Evolutionary conservation across 2,113 vertebrate species (phyloP).

Genomic region (Morone saxatilis): DNA sequence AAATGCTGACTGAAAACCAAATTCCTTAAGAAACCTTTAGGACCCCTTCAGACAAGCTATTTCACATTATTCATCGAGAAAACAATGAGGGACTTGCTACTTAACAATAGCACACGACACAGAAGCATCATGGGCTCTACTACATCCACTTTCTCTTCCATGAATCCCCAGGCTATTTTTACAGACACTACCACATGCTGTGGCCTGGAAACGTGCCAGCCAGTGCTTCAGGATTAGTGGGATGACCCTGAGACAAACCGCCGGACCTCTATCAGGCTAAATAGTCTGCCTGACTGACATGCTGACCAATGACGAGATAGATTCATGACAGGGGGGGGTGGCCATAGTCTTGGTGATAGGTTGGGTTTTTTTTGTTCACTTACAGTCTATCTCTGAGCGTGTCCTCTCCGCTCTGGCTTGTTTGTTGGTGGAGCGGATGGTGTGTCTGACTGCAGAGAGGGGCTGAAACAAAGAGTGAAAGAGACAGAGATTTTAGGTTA

Average conservation of each 20-base stretch:
- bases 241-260: conserved; percentile 45
- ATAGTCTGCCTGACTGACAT: conserved; percentile 18
- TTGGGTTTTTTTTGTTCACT: conserved; percentile 75
- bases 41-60: conserved; percentile 51
- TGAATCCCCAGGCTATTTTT: conserved; percentile 63
- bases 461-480: conserved; percentile 81
- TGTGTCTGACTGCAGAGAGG: conserved; percentile 91
- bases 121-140: neutral
- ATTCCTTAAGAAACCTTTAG: neutral
- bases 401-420: conserved; percentile 91
- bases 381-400: conserved; percentile 95
- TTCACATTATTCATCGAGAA: neutral
- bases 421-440: conserved; percentile 95
- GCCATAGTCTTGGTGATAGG: neutral
- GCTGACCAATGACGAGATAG: conserved; percentile 17
- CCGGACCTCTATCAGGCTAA: conserved; percentile 29
- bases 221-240: conserved; percentile 53
- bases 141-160: conserved; percentile 41
- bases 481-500: neutral
- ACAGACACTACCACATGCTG: conserved; percentile 39
- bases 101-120: conserved; percentile 8
- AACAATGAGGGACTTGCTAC: neutral
- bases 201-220: conserved; percentile 55
- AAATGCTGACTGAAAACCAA: conserved; percentile 1
- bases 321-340: neutral